phyloP scores from a whole-genome alignment of 2,888 invertebrate genomes.

The Andrena hattorfiana region DNA sequence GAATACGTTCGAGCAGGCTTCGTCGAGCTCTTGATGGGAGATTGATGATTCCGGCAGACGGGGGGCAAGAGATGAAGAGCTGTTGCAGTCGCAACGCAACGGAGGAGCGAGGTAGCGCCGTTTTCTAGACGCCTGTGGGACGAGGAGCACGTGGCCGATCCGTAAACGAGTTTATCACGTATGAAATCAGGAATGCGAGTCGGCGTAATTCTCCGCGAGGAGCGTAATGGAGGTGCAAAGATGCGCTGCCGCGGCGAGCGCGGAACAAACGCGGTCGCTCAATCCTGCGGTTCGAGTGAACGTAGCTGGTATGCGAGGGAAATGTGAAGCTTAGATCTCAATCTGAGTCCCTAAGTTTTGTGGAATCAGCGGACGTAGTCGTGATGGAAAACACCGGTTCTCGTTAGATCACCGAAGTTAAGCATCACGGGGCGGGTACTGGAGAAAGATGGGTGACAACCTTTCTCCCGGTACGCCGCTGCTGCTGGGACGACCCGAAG shows the following conservation, averaged over 20 bases:
- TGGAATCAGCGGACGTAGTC: too few relatives aligned
- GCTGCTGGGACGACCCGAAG: too few relatives aligned
- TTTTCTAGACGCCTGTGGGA: conserved; percentile 1
- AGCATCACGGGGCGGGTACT: too few relatives aligned
- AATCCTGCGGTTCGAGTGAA: background rate
- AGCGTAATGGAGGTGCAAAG: background rate
- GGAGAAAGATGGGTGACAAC: too few relatives aligned
- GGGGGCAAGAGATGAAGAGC: conserved; percentile 7
- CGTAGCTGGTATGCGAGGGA: background rate
- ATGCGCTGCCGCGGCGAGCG: background rate
- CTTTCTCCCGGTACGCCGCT: too few relatives aligned
- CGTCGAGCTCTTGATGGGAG: background rate
- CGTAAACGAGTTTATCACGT: conserved; percentile 29
- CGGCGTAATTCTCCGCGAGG: conserved; percentile 14
- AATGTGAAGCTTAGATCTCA: background rate
- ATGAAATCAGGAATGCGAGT: conserved; percentile 43
- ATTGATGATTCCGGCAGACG: conserved; percentile 15
- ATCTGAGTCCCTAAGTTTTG: too few relatives aligned
- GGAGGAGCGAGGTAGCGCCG: background rate
- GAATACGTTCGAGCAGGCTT: background rate
- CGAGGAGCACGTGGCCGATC: conserved; percentile 11
- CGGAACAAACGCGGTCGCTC: background rate
- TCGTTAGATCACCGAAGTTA: too few relatives aligned
- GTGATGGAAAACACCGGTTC: too few relatives aligned
- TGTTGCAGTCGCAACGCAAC: background rate